A percentile compares a stretch with the other conserved stretches of the same genome.
Evolutionary conservation across 2,888 invertebrate species (phyloP).

Genomic region (Pyrgus malvae): DNA sequence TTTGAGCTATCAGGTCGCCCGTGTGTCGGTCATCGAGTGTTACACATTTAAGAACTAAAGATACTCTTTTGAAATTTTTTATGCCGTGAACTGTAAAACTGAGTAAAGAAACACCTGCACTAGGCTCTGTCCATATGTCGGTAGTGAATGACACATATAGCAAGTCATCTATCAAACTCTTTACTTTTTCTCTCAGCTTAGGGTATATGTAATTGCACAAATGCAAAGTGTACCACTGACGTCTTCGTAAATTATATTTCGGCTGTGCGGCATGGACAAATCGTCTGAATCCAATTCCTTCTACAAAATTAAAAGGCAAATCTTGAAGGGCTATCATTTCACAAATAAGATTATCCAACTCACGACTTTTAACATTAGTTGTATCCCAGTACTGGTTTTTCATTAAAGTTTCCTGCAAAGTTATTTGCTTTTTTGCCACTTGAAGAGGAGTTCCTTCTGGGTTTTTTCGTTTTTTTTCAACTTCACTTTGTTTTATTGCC

Average conservation of each 20-base stretch:
- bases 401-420: not conserved
- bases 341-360: not conserved
- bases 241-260: not conserved
- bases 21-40: not conserved
- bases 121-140: conserved; percentile 10
- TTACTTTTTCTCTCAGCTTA: not conserved
- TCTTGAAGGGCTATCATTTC: not conserved
- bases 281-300: not conserved
- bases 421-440: not conserved
- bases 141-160: conserved; percentile 12
- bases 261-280: conserved; percentile 1
- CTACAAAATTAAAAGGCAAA: conserved; percentile 1
- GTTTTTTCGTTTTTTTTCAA: not conserved
- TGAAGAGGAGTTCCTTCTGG: not conserved
- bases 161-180: conserved; percentile 7
- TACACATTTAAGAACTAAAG: not conserved
- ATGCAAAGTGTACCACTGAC: not conserved
- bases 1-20: not conserved
- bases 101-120: not conserved
- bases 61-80: not conserved
- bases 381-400: not conserved
- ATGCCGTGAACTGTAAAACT: not conserved
- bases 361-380: not conserved
- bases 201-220: not conserved
- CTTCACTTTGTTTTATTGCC: not conserved